Evolutionary conservation across 2,797 vertebrate species (phyloP).

Genomic region (Rhodeus uyekii): DNA sequence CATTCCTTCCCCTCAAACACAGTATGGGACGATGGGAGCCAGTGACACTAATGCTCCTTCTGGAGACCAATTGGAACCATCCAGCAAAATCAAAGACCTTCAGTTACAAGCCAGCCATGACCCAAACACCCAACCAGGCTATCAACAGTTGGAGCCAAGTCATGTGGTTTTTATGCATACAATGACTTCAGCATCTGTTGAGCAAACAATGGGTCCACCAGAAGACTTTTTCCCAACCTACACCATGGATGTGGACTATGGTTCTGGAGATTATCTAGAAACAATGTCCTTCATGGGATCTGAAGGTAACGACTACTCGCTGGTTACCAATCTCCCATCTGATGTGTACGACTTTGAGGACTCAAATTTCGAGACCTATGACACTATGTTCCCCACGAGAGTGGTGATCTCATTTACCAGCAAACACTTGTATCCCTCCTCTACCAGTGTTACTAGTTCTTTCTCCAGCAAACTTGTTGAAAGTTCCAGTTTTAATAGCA

Average conservation of each 20-base stretch:
- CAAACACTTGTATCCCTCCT: conserved; percentile 55
- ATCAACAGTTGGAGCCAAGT: conserved; percentile 63
- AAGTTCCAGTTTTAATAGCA: conserved; percentile 30
- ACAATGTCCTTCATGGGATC: conserved; percentile 77
- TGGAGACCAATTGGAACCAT: conserved; percentile 33
- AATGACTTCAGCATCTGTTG: conserved; percentile 69
- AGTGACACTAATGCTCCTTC: conserved; percentile 1
- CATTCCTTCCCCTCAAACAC: conserved; percentile 43
- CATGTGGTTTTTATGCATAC: conserved; percentile 69
- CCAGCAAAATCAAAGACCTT: conserved; percentile 43
- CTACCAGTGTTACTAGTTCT: conserved; percentile 62
- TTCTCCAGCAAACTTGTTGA: conserved; percentile 39
- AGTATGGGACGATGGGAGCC: conserved; percentile 5
- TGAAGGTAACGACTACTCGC: conserved; percentile 70
- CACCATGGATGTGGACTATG: conserved; percentile 79
- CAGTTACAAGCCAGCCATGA: conserved; percentile 59
- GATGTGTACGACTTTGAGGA: conserved; percentile 83
- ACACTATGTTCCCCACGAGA: conserved; percentile 86
- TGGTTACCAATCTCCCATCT: conserved; percentile 71
- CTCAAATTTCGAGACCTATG: conserved; percentile 78
- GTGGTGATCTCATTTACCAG: conserved; percentile 80
- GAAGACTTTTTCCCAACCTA: conserved; percentile 74
- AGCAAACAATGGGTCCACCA: conserved; percentile 72
- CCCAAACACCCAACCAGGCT: conserved; percentile 49
- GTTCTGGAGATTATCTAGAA: conserved; percentile 87